phyloP scores from a whole-genome alignment of 2,888 invertebrate species.

The Gymnoscelis rufifasciata region DNA sequence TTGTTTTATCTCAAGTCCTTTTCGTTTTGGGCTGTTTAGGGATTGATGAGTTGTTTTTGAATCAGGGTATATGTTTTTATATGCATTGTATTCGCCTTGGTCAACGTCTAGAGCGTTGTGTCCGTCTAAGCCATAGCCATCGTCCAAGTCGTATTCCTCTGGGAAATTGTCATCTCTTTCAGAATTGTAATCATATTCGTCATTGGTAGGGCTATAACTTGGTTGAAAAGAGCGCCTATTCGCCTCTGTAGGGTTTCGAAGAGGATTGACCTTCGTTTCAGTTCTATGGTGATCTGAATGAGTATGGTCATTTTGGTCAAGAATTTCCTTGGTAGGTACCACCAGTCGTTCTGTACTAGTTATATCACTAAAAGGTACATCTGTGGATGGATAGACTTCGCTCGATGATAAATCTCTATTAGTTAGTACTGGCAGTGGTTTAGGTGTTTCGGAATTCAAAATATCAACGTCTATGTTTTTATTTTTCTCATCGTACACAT shows the following conservation, averaged over 20 bases:
- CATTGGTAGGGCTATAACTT: slow-evolving; percentile 41
- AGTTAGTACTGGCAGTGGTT: slow-evolving; percentile 23
- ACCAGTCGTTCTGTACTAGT: slow-evolving; percentile 27
- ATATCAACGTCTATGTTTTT: slow-evolving; percentile 60
- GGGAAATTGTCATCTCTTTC: slow-evolving; percentile 56
- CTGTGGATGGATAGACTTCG: slow-evolving; percentile 29
- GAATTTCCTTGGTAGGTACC: slow-evolving; percentile 33
- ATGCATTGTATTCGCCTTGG: slow-evolving; percentile 79
- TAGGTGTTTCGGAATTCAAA: slow-evolving; percentile 33
- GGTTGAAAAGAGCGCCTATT: slow-evolving; percentile 59
- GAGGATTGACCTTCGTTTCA: slow-evolving; percentile 33
- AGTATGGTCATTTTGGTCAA: slow-evolving; percentile 40
- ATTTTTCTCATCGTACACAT: slow-evolving; percentile 62
- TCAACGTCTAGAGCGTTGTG: slow-evolving; percentile 68
- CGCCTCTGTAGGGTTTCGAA: slow-evolving; percentile 42
- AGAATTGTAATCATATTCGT: slow-evolving; percentile 60
- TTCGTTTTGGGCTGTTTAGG: slow-evolving; percentile 49
- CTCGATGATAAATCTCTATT: slow-evolving; percentile 15
- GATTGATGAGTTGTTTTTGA: slow-evolving; percentile 56
- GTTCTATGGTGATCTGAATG: slow-evolving; percentile 64
- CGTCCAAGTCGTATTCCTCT: slow-evolving; percentile 66
- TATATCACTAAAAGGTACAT: slow-evolving; percentile 36
- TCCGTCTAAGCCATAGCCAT: slow-evolving; percentile 54
- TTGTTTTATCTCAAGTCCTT: slow-evolving; percentile 66
- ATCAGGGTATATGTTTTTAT: slow-evolving; percentile 75